phyloP scores from a whole-genome alignment of 2,797 vertebrate species.

The Sebastes vulpes region DNA sequence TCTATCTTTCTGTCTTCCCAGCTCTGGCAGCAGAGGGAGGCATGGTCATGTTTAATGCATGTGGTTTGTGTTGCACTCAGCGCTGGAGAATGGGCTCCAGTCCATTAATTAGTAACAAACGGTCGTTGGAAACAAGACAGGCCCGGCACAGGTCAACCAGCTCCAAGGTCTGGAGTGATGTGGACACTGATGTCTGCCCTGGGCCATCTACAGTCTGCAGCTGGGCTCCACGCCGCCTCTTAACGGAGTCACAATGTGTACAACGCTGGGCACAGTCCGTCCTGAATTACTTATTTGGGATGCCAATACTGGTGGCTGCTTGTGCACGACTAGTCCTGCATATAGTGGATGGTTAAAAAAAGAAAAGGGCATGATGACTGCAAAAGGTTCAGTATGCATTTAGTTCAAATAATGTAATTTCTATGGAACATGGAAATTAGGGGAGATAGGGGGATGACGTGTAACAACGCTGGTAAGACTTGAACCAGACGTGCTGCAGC shows the following conservation, averaged over 20 bases:
- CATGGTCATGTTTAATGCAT: conserved; percentile 87
- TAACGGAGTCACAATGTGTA: conserved; percentile 22
- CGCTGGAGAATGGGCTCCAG: conserved; percentile 79
- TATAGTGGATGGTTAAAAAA: not conserved
- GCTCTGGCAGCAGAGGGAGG: conserved; percentile 65
- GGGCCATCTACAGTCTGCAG: conserved; percentile 61
- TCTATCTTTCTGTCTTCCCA: conserved; percentile 60
- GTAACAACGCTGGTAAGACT: not conserved
- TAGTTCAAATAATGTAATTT: not conserved
- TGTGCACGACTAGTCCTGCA: not conserved
- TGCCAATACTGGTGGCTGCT: not conserved
- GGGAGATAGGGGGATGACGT: not conserved
- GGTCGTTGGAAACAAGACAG: conserved; percentile 84
- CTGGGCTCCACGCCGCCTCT: conserved; percentile 23
- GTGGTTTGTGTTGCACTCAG: conserved; percentile 83
- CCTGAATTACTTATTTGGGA: conserved; percentile 33
- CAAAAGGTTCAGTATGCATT: not conserved
- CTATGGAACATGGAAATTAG: not conserved
- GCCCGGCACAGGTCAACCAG: conserved; percentile 79
- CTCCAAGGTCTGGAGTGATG: conserved; percentile 69
- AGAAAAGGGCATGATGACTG: not conserved
- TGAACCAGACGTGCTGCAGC: not conserved
- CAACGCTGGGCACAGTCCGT: conserved; percentile 20
- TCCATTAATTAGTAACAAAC: conserved; percentile 88
- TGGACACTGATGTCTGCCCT: conserved; percentile 72